Evolutionary conservation across 2,888 invertebrate genomes (phyloP).

Genomic region (Gisinianus flammeolus): DNA sequence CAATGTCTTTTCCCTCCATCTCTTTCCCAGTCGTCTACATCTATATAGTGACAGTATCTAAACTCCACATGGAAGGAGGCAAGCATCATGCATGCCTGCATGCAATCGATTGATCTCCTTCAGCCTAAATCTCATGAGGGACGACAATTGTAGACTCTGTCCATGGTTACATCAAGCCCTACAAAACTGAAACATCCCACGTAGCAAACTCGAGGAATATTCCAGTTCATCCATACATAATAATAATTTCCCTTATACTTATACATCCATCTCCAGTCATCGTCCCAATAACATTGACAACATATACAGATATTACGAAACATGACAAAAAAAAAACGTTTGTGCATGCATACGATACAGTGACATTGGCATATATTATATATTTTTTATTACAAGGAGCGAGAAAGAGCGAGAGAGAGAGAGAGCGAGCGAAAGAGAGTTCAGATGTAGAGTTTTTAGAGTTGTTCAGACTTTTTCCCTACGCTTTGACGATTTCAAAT

Average conservation of each 20-base stretch:
- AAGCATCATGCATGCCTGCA: too few species aligned
- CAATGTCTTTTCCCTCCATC: slow-evolving; percentile 6
- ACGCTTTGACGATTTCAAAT: slow-evolving; percentile 29
- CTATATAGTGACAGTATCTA: not conserved
- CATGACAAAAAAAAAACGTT: not conserved
- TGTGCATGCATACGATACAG: not conserved
- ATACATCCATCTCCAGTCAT: too few species aligned
- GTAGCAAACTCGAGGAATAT: too few species aligned
- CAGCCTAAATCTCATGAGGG: not conserved
- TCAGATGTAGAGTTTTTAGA: too few species aligned
- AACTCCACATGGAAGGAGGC: not conserved
- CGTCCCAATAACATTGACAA: too few species aligned
- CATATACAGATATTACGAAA: too few species aligned
- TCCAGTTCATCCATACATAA: too few species aligned
- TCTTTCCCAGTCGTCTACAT: not conserved
- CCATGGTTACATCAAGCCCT: not conserved
- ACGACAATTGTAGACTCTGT: not conserved
- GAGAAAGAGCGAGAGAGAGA: not conserved
- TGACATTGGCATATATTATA: not conserved
- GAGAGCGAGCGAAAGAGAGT: not conserved
- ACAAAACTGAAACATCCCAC: too few species aligned
- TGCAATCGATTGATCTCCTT: slow-evolving; percentile 25
- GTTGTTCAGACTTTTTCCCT: not conserved
- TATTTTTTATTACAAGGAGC: not conserved
- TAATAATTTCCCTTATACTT: too few species aligned